Percentiles rank a stretch among this genome's conserved stretches.
These are phyloP conservation scores for Neogobius melanostomus DNA, from an alignment of 2,113 vertebrate genomes.

Conservation along the genomic window DNA sequence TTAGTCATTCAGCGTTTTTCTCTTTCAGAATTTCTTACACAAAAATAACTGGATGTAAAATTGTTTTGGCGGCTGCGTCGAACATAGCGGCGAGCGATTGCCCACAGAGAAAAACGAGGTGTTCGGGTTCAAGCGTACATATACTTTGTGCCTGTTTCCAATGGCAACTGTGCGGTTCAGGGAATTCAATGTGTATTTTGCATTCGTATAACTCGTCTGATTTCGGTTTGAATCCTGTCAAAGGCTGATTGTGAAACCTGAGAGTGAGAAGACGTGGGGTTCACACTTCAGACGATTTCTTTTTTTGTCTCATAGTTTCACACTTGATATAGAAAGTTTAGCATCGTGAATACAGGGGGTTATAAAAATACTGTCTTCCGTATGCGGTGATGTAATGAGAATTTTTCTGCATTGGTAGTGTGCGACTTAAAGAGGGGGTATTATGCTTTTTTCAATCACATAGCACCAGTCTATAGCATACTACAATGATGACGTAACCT, in stretches of 20 bases:
- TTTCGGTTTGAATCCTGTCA: constrained; percentile 18
- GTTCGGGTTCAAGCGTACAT: constrained; percentile 53
- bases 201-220: constrained; percentile 17
- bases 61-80: constrained; percentile 21
- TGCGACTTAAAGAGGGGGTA: no score
- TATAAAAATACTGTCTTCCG: not conserved
- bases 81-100: constrained; percentile 31
- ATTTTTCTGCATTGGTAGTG: no score
- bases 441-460: no score
- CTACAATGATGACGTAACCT: no score
- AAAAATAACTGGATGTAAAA: constrained; percentile 16
- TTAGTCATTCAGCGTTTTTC: not conserved
- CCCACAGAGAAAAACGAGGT: constrained; percentile 37
- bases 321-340: not conserved
- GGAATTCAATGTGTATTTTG: constrained; percentile 37
- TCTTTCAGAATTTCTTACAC: constrained; percentile 8
- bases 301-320: constrained; percentile 14
- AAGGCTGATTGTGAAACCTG: constrained; percentile 21
- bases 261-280: constrained; percentile 2
- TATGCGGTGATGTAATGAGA: no score
- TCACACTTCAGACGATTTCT: not conserved
- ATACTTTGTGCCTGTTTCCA: constrained; percentile 63
- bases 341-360: not conserved
- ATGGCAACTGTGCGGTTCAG: constrained; percentile 54
- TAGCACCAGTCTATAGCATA: no score